A percentile compares a stretch with the other conserved stretches of the same genome.
phyloP scores from a whole-genome alignment of 1,140 invertebrate genomes.

The Achatina immaculata region DNA sequence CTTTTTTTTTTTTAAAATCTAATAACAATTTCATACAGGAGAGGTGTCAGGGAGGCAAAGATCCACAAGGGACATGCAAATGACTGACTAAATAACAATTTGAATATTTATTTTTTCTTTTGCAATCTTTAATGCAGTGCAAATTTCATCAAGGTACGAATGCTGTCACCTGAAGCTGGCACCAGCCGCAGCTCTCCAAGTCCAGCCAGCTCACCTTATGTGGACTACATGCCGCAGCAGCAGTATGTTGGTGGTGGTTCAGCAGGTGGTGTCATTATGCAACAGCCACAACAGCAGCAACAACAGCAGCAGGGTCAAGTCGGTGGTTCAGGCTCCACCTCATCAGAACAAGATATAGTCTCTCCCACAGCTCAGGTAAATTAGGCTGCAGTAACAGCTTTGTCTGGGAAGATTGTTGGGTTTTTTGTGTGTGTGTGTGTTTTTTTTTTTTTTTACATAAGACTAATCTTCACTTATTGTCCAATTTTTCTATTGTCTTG shows the following conservation, averaged over 20 bases:
- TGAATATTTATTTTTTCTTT: background rate
- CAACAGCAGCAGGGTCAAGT: slow-evolving; percentile 27
- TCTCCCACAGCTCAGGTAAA: slow-evolving; percentile 6
- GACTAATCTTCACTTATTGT: no score
- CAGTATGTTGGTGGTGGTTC: background rate
- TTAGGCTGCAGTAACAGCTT: background rate
- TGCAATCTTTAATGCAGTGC: background rate
- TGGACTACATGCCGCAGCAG: background rate
- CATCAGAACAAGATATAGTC: background rate
- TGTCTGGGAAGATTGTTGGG: no score
- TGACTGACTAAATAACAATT: no score
- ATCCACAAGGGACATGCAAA: no score
- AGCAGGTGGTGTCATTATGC: background rate
- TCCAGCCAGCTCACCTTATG: background rate
- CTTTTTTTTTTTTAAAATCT: no score
- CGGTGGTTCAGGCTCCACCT: background rate
- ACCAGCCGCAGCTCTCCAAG: background rate
- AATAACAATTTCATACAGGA: no score
- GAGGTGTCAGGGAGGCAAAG: no score
- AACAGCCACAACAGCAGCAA: slow-evolving; percentile 23
- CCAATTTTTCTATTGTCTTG: no score
- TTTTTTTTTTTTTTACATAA: no score
- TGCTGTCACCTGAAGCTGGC: slow-evolving; percentile 19
- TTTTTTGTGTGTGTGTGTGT: no score
- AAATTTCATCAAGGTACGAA: slow-evolving; percentile 3